phyloP scores from a whole-genome alignment of 2,113 vertebrate genomes.

The Nothocercus nigrocapillus region DNA sequence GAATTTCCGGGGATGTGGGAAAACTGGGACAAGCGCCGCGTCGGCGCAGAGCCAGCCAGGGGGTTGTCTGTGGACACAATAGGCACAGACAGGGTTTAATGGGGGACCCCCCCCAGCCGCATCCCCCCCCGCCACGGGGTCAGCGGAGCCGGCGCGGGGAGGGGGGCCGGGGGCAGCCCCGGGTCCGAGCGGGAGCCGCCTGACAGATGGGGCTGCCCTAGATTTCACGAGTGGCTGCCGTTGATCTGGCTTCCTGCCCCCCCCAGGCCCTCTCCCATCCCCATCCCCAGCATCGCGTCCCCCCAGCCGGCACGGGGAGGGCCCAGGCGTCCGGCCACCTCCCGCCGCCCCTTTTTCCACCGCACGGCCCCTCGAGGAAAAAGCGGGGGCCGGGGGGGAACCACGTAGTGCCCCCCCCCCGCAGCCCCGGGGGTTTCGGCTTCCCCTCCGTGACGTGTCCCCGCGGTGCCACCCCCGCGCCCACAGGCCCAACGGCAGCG shows the following conservation, averaged over 20 bases:
- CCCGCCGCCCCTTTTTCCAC: no score
- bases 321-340: no score
- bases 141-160: not conserved
- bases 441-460: no score
- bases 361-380: no score
- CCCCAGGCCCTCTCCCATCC: not conserved
- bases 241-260: conserved; percentile 47
- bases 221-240: conserved; percentile 30
- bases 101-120: no score
- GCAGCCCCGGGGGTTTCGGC: no score
- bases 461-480: no score
- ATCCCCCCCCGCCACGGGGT: not conserved
- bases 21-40: no score
- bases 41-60: rapidly evolving
- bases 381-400: no score
- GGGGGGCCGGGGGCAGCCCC: not conserved
- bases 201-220: conserved; percentile 64
- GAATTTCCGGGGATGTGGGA: rapidly evolving
- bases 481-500: no score
- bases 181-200: not conserved
- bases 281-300: not conserved
- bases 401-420: no score
- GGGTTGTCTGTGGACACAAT: not conserved
- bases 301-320: no score
- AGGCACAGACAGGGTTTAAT: not conserved